Conservation (phyloP, 2,113 vertebrate genomes). For the Gadus macrocephalus region DNA sequence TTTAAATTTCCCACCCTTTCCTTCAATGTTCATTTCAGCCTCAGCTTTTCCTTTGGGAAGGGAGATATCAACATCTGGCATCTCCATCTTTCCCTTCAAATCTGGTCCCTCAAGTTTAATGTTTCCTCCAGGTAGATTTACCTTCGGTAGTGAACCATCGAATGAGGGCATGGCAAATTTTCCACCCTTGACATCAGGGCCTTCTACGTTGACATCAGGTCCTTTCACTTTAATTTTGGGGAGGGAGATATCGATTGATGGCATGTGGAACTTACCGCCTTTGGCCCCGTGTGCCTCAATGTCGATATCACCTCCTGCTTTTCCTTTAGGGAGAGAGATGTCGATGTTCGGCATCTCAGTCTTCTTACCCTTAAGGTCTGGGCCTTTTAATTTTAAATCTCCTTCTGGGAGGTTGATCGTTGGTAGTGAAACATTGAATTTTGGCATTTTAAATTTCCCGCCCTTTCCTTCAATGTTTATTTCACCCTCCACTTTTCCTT, state of each 20-base stretch:
- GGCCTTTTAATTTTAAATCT: slow-evolving; percentile 4
- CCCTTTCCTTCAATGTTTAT: slow-evolving; percentile 11
- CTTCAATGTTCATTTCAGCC: not conserved
- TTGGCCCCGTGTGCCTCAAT: not conserved
- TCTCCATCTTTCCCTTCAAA: slow-evolving; percentile 20
- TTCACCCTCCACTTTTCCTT: slow-evolving; percentile 32
- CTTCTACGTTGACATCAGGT: slow-evolving; percentile 22
- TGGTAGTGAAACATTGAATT: slow-evolving; percentile 13
- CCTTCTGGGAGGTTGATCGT: not conserved
- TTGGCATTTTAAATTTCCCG: slow-evolving; percentile 40
- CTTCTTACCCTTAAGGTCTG: slow-evolving; percentile 18
- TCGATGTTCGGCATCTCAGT: slow-evolving; percentile 50
- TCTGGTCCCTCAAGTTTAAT: slow-evolving; percentile 9
- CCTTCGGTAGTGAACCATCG: slow-evolving; percentile 50
- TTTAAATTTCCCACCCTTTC: no score
- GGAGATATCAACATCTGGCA: slow-evolving; percentile 13
- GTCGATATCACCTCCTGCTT: slow-evolving; percentile 32
- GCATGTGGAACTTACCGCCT: slow-evolving; percentile 29
- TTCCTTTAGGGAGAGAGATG: slow-evolving; percentile 51
- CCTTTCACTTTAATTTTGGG: slow-evolving; percentile 32
- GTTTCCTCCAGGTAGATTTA: slow-evolving; percentile 21
- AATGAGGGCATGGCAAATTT: slow-evolving; percentile 38
- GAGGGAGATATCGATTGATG: slow-evolving; percentile 29
- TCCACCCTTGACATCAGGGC: slow-evolving; percentile 28
- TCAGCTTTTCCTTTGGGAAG: slow-evolving; percentile 21